Base-by-base conservation (phyloP, 2,113 vertebrate species). In the Embiotoca jacksoni region DNA sequence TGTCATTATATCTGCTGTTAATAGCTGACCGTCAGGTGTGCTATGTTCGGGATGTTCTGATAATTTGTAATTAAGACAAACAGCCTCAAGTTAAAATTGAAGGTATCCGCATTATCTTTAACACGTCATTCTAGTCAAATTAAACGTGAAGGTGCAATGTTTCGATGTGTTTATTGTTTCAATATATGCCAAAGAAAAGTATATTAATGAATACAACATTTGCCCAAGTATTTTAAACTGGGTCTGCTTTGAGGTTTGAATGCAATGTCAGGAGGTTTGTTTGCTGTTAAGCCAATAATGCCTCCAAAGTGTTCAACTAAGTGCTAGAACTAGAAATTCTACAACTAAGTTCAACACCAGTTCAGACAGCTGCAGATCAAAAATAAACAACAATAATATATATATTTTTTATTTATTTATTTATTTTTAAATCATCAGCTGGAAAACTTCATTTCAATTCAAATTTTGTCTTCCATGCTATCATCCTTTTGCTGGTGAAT, bases 1-100 rank as follows among this genome's bases (percentile, higher is more conserved):
- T 54, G 41, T 76, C 56, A 74, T 83, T 66, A 72, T 13, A 11
- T 36, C 4, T 70, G 35, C 55, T 56, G 62, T 39, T 76, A 63
- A 81, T 54, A 60, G 55, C 3, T 71, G 64, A 82, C 69, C 69
- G 32, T 76, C 62, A 72, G 55, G 50, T 59, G 46, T 0, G 50
- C 53, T 55, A 6, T 78, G 44, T 56, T 81, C 61, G 60, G 61
- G 69, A 56, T 79, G 59, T 53, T 64, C 61, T 5, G 59, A 47
- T 67, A 23, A 49, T 8, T 7, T 54, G 11, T 35, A 56, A 41
- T 49, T 55, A 59, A 53, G 31, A 71, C 32, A 47, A 56, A 37
- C 78, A 61, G 37, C 2, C 47, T 67, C 54, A 32, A 7, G 16
- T 31, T 39, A 6, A 44, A 57, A 30, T 16, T n/a, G n/a, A 36